Evolutionary conservation across 2,888 invertebrate species (phyloP).

Genomic region (Zhengitettix transpicula): DNA sequence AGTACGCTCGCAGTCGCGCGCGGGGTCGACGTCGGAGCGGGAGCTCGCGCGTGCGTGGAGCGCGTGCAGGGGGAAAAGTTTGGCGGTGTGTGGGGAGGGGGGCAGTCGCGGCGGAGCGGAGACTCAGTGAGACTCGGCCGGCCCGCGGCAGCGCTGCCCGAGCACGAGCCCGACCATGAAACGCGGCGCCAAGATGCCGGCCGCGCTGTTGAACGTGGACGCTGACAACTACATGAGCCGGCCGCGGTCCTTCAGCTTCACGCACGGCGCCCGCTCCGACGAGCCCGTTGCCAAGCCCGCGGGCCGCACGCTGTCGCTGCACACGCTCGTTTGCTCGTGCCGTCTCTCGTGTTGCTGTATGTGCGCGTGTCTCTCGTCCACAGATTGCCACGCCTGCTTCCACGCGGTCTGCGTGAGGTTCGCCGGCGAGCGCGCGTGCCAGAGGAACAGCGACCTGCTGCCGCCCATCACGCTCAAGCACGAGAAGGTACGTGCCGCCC

Average conservation of each 20-base stretch:
- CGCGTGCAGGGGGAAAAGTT: too few relatives aligned
- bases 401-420: conserved; percentile 37
- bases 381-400: conserved; percentile 48
- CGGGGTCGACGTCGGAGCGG: too few relatives aligned
- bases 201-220: conserved; percentile 27
- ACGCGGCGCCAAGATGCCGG: background rate
- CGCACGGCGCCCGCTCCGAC: background rate
- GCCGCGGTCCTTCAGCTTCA: conserved; percentile 1
- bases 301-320: conserved; percentile 30
- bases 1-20: conserved; percentile 16
- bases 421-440: conserved; percentile 25
- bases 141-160: background rate
- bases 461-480: conserved; percentile 25
- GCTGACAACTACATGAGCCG: conserved; percentile 35
- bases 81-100: too few relatives aligned
- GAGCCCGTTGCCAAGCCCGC: conserved; percentile 16
- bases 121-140: too few relatives aligned
- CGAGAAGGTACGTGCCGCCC: conserved; percentile 27
- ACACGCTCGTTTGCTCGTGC: conserved; percentile 29
- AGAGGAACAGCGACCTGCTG: conserved; percentile 24
- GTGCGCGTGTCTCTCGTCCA: conserved; percentile 40
- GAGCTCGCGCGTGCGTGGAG: too few relatives aligned
- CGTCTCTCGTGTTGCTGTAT: conserved; percentile 38
- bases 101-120: too few relatives aligned
- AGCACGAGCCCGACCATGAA: background rate